These are phyloP conservation scores for Leptosomus discolor DNA, from an alignment of 2,113 vertebrate genomes.

Conservation along the genomic window DNA sequence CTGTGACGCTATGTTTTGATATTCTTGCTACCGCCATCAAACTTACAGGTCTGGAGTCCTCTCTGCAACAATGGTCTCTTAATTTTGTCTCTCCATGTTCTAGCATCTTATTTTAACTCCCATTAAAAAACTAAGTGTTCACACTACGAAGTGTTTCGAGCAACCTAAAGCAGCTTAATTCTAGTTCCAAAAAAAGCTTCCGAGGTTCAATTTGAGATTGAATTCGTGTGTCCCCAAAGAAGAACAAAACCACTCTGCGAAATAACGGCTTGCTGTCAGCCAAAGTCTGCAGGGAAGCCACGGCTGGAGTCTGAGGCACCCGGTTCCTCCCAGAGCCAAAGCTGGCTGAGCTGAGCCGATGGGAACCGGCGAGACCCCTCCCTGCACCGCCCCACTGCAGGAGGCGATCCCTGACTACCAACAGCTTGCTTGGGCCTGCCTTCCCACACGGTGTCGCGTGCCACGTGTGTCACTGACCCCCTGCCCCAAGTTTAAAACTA, in stretches of 20 bases:
- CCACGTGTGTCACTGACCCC: fast-evolving
- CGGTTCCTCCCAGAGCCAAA: too few relatives aligned
- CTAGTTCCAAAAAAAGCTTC: background rate
- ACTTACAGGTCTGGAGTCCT: background rate
- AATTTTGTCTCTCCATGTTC: background rate
- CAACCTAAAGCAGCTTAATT: background rate
- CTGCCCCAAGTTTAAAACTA: background rate
- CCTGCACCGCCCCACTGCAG: too few relatives aligned
- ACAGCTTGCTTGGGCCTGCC: background rate
- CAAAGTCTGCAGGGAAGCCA: too few relatives aligned
- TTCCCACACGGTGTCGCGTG: background rate
- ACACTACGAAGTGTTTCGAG: background rate
- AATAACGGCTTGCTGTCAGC: too few relatives aligned
- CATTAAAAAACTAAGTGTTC: background rate
- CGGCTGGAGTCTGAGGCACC: too few relatives aligned
- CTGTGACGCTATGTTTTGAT: background rate
- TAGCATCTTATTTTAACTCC: background rate
- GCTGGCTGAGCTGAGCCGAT: too few relatives aligned
- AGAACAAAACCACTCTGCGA: too few relatives aligned
- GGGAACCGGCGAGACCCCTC: too few relatives aligned
- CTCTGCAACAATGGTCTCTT: background rate
- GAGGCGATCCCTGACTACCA: too few relatives aligned
- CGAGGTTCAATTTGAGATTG: too few relatives aligned
- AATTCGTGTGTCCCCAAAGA: too few relatives aligned
- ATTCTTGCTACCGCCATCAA: background rate